Evolutionary conservation across 2,113 vertebrate genomes (phyloP), one percentile per base, ranked within the genome.

Genomic region (Hypocryptadius cinnamomeus): DNA sequence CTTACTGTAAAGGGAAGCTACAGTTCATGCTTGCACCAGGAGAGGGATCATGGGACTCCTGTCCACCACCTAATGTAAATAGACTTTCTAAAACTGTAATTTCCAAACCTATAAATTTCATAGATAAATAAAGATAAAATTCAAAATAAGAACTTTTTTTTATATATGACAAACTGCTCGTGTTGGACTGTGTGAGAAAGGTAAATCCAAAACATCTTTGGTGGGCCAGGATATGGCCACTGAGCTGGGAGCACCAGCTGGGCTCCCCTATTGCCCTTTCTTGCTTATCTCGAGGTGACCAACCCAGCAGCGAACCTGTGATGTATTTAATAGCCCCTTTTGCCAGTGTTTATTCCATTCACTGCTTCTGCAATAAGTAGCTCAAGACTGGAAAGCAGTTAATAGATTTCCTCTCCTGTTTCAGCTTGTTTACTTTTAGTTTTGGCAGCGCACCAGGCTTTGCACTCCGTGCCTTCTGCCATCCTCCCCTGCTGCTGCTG

Each of bases 401-500:
- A 91, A 88, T 80, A 90, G 87, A 86, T 94, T 94, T 94, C 69
- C 81, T 88, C 65, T 90, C 71, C 82, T 50, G 61, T 91, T 96
- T 90, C 85, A 78, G 51, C 56, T 88, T 92, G 94, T 94, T 94
- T 94, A 83, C 93, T 91, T 96, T 71, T 48, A 84, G 56, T 85
- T 85, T 84, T 94, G 91, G 87, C 90, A 90, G 60, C 0, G 0
- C 21, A 51, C 48, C 78, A 84, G 57, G 53, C 68, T 74, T 92
- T 94, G 91, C 76, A 24, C 72, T 87, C 69, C 37, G 7, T 92
- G 50, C 85, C 71, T 91, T 74, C 72, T 5, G 13, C 73, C 7
- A 4, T 81, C 83, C 65, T 93, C 69, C 51, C 76, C 79, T 89
- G 63, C 74, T 77, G 79, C 89, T 89, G 79, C 68, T 2, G 57